These are phyloP conservation scores for Meandrusa payeni DNA, from an alignment of 2,888 invertebrate genomes.

Conservation along the genomic window DNA sequence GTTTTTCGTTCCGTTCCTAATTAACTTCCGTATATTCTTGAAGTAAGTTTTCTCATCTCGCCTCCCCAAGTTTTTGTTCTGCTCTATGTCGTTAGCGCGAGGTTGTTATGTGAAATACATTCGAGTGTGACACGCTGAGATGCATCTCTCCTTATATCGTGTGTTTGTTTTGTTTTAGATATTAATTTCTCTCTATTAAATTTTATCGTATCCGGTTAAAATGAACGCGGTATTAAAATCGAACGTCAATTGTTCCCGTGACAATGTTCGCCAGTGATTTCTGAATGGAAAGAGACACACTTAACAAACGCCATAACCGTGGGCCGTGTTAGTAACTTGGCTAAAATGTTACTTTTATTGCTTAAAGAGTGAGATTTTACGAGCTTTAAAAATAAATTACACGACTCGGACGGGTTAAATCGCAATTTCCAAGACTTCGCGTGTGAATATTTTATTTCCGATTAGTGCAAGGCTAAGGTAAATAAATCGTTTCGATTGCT, in stretches of 20 bases:
- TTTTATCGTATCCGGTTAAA: slow-evolving; percentile 31
- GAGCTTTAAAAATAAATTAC: slow-evolving; percentile 77
- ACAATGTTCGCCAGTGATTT: slow-evolving; percentile 66
- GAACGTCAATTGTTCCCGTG: slow-evolving; percentile 59
- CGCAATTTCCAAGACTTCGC: slow-evolving; percentile 55
- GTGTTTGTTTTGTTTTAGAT: slow-evolving; percentile 68
- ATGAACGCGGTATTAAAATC: slow-evolving; percentile 43
- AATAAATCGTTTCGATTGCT: slow-evolving; percentile 51
- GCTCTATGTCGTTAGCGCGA: slow-evolving; percentile 49
- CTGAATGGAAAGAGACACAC: slow-evolving; percentile 48
- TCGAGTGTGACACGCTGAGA: slow-evolving; percentile 67
- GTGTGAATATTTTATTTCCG: slow-evolving; percentile 64
- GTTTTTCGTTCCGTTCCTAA: slow-evolving; percentile 80
- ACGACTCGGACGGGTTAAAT: slow-evolving; percentile 55
- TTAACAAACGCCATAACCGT: slow-evolving; percentile 52
- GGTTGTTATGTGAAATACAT: slow-evolving; percentile 66
- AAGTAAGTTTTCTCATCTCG: slow-evolving; percentile 80
- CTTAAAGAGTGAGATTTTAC: slow-evolving; percentile 76
- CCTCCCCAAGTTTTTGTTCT: slow-evolving; percentile 57
- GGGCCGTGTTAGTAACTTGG: slow-evolving; percentile 55
- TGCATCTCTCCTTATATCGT: slow-evolving; percentile 48
- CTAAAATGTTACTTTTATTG: slow-evolving; percentile 77
- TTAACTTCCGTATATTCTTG: slow-evolving; percentile 80
- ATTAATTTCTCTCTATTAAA: too few species aligned
- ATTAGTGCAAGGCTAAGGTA: slow-evolving; percentile 55